Evolutionary conservation across 1,140 invertebrate genomes (phyloP), one percentile per base, ranked within the genome.

Genomic region (Drosophila lini): DNA sequence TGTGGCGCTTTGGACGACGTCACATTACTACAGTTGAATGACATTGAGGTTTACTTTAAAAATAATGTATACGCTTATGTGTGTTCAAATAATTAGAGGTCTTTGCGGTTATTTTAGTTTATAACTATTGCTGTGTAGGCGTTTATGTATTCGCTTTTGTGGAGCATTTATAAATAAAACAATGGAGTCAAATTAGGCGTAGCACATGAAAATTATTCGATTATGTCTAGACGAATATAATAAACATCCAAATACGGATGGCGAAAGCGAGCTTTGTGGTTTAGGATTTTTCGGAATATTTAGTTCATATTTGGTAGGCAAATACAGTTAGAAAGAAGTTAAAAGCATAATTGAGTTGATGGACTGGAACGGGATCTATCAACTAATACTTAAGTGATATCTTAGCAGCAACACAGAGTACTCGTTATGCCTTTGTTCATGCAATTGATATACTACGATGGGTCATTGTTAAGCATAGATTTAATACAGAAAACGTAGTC

Each of bases 1-100:
- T 55, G 61, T 76, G 48, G 45, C 42, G 71, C 44, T 64, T 31
- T 69, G 34, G 63, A 63, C 64, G 60, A 77, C 61, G 61, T 68
- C 75, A 69, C 52, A 68, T 56, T 78, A 41, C 67, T 78, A 59
- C 67, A 73, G 55, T 50, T 79, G 53, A 64, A 74, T 74, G 60
- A 61, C 74, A 55, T 73, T 56, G 62, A 53, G 64, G 22, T 67
- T 74, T 53, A 55, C 32, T 57, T 60, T 60, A 74, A 53, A 59
- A 81, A 81, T 78, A 78, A 81, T 76, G 79, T 68, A 77, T 71
- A 71, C 59, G 69, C n/a, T 73, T 68, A 73, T 75, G 65, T 74
- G 60, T 68, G 60, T 67, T 84, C 74, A 86, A 73, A 67, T 80
- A 80, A 86, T 88, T 77, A 89, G 83, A 86, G 84, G 83, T 86